phyloP scores from a whole-genome alignment of 1,140 invertebrate species.

The Drosophila navojoa region DNA sequence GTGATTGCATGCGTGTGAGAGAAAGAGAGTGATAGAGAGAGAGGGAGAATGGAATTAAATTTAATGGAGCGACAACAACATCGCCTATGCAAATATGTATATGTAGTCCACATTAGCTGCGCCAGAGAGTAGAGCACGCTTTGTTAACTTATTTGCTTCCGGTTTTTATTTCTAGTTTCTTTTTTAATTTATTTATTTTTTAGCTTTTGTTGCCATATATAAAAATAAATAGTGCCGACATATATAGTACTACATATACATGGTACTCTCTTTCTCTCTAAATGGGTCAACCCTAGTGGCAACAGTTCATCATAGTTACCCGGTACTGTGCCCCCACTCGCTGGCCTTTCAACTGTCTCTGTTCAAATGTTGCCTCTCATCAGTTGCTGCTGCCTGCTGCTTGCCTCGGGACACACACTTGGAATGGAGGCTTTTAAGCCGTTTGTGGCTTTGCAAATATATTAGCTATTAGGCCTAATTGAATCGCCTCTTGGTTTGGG shows the following conservation, averaged over 20 bases:
- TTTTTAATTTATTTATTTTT: neutral
- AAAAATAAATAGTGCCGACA: no score
- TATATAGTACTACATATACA: no score
- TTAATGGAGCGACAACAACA: slow-evolving; percentile 40
- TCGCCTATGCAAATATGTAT: slow-evolving; percentile 59
- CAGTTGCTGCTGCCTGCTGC: neutral
- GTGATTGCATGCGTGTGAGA: neutral
- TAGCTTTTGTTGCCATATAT: slow-evolving; percentile 13
- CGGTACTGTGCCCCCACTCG: slow-evolving; percentile 25
- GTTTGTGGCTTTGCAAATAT: slow-evolving; percentile 54
- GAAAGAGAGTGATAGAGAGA: no score
- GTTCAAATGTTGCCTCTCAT: neutral
- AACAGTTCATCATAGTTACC: slow-evolving; percentile 7
- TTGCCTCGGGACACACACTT: slow-evolving; percentile 27
- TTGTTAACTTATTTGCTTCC: slow-evolving; percentile 29
- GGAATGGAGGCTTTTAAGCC: slow-evolving; percentile 55
- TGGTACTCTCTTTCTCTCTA: no score
- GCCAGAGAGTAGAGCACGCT: slow-evolving; percentile 41
- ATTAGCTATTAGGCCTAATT: slow-evolving; percentile 69
- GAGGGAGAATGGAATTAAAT: slow-evolving; percentile 46
- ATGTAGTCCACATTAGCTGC: slow-evolving; percentile 53
- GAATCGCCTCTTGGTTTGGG: slow-evolving; percentile 41
- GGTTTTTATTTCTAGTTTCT: slow-evolving; percentile 61
- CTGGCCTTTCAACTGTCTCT: slow-evolving; percentile 38
- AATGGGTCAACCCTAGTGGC: neutral